Percentiles rank a stretch among this genome's conserved stretches.
phyloP scores from a whole-genome alignment of 2,888 invertebrate genomes.

The Sesia apiformis region DNA sequence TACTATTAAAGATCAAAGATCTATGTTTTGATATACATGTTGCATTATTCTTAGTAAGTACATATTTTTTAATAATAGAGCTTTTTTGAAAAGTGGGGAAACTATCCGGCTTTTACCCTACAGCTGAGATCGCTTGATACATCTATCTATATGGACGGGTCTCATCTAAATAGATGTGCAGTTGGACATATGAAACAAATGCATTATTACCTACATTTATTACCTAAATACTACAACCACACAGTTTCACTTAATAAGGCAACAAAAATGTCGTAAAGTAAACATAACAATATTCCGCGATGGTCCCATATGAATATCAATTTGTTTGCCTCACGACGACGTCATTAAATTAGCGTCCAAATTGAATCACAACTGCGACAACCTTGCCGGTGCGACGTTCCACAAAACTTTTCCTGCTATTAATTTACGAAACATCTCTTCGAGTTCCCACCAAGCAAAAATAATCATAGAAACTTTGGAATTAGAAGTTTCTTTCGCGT shows the following conservation, averaged over 20 bases:
- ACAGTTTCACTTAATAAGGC: not conserved
- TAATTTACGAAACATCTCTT: slow-evolving; percentile 71
- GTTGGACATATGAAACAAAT: too few relatives aligned
- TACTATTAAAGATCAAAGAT: too few relatives aligned
- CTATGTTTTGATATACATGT: too few relatives aligned
- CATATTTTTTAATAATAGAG: too few relatives aligned
- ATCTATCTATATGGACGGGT: too few relatives aligned
- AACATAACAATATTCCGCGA: slow-evolving; percentile 50
- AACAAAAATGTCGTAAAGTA: slow-evolving; percentile 10
- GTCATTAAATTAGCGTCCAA: slow-evolving; percentile 74
- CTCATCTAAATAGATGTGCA: too few relatives aligned
- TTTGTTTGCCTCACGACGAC: slow-evolving; percentile 66
- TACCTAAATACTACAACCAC: not conserved
- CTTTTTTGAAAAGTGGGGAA: too few relatives aligned
- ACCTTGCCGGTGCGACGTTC: slow-evolving; percentile 66
- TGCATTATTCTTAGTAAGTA: too few relatives aligned
- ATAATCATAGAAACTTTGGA: slow-evolving; percentile 27
- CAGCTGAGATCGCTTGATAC: too few relatives aligned
- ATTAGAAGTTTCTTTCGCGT: slow-evolving; percentile 46
- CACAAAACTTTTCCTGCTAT: slow-evolving; percentile 73
- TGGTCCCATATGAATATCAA: slow-evolving; percentile 74
- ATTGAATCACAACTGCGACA: slow-evolving; percentile 74
- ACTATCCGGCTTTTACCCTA: too few relatives aligned
- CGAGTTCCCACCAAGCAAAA: slow-evolving; percentile 28
- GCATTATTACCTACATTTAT: too few relatives aligned